These are phyloP conservation scores for Xanthorhoe designata DNA, from an alignment of 2,888 invertebrate genomes.

Conservation along the genomic window DNA sequence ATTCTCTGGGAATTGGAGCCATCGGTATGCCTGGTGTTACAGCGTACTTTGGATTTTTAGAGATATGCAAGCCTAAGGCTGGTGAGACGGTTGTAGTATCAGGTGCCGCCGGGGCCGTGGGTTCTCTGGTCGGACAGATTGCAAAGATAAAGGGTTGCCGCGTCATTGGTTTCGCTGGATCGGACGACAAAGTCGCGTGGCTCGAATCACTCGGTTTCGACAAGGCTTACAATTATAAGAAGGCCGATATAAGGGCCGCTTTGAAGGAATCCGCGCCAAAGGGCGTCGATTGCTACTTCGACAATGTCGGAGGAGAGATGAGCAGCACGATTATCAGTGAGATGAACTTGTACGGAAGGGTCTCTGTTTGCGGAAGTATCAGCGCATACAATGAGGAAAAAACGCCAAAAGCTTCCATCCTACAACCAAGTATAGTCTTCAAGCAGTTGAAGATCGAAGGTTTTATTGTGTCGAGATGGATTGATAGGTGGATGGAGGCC, in stretches of 20 bases:
- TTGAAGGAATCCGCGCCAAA: slow-evolving; percentile 78
- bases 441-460: slow-evolving; percentile 88
- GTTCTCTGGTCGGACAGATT: slow-evolving; percentile 90
- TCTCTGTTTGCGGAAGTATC: slow-evolving; percentile 87
- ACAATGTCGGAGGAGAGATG: slow-evolving; percentile 90
- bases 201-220: slow-evolving; percentile 88
- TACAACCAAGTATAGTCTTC: slow-evolving; percentile 84
- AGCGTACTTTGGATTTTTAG: slow-evolving; percentile 89
- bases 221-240: slow-evolving; percentile 90
- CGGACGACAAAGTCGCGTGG: slow-evolving; percentile 89
- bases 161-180: slow-evolving; percentile 89
- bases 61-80: slow-evolving; percentile 88
- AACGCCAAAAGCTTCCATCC: slow-evolving; percentile 65
- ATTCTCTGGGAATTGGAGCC: slow-evolving; percentile 85
- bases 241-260: slow-evolving; percentile 78
- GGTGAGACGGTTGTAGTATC: slow-evolving; percentile 90
- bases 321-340: slow-evolving; percentile 83
- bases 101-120: slow-evolving; percentile 91
- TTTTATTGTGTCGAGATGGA: slow-evolving; percentile 83
- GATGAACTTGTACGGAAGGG: slow-evolving; percentile 85
- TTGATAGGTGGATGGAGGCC: slow-evolving; percentile 84
- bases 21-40: slow-evolving; percentile 90
- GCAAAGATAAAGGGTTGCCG: slow-evolving; percentile 88
- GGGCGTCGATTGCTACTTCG: slow-evolving; percentile 89
- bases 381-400: slow-evolving; percentile 77